phyloP scores from a whole-genome alignment of 1,140 invertebrate species.

The Diabrotica undecimpunctata region DNA sequence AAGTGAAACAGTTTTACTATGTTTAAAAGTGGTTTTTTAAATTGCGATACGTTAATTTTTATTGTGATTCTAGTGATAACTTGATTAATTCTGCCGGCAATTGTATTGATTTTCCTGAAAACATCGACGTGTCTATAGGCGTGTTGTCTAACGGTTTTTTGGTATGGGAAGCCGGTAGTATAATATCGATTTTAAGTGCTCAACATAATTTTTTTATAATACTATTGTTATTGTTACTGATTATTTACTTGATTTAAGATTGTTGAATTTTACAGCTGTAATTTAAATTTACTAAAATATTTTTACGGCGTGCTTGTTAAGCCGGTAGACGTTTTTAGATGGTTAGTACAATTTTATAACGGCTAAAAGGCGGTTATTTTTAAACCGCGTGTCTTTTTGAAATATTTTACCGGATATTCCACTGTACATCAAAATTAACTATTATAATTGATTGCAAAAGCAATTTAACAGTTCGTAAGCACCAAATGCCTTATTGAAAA shows the following conservation, averaged over 20 bases:
- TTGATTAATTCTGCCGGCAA: slow-evolving; percentile 2
- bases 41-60: neutral
- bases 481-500: neutral
- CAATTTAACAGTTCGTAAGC: neutral
- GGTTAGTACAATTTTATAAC: neutral
- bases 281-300: neutral
- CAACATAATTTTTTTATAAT: too few species aligned
- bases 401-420: neutral
- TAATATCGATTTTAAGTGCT: too few species aligned
- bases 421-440: too few species aligned
- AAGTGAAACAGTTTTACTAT: too few species aligned
- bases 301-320: neutral
- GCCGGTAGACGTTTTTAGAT: neutral
- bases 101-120: slow-evolving; percentile 20
- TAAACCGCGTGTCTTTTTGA: neutral
- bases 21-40: too few species aligned
- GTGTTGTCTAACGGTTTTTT: slow-evolving; percentile 18
- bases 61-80: neutral
- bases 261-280: neutral
- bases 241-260: neutral
- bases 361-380: neutral
- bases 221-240: too few species aligned
- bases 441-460: too few species aligned
- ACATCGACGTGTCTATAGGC: slow-evolving; percentile 13
- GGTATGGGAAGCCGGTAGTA: neutral